Base-by-base conservation (phyloP, 2,113 vertebrate species). In the Empidonax traillii region DNA sequence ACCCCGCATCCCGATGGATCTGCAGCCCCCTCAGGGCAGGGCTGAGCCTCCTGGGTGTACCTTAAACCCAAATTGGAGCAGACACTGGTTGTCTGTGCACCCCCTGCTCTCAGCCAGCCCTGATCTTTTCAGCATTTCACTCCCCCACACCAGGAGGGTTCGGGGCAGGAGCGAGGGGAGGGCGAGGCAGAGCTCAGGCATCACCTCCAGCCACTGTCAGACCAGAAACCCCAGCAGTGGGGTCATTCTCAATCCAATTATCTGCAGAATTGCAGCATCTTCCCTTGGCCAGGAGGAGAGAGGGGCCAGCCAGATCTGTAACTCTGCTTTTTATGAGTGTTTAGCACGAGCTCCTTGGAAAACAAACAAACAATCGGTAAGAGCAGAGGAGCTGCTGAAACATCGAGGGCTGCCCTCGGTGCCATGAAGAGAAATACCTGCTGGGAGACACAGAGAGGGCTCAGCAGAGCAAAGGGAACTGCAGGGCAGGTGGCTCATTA, bases 81-180 rank as follows among this genome's bases (percentile, higher is more conserved):
- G 16, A 14, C 13, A n/a, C 30, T 44, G 20, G 66, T 6, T 52
- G 44, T 22, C 10, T 0, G 11, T 14, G 28, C 55, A 18, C 6
- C 0, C 2, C 4, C 49, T 4, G 37, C 21, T 2, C 44, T 22
- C 58, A 61, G 44, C 14, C 52, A 73, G 59, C 39, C 39, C 39
- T 7, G 31, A 16, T 8, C 22, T 28, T 49, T 18, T 24, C 52
- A n/a, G 44, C 17, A 5, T 37, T 84, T 55, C 35, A 49, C 6
- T 51, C 27, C 68, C 44, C 62, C 30, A 20, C 44, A 76, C 0
- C 2, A 11, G 39, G 28, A 65, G 39, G 39, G 23, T 65, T 41
- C 0, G 1, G 18, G 18, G 30, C 39, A 19, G 21, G 17, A 65
- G 62, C 1, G 1, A 63, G 18, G 73, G 79, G 35, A 66, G 30